Evolutionary conservation across 2,113 vertebrate species (phyloP).

Genomic region (Corvus cornix): DNA sequence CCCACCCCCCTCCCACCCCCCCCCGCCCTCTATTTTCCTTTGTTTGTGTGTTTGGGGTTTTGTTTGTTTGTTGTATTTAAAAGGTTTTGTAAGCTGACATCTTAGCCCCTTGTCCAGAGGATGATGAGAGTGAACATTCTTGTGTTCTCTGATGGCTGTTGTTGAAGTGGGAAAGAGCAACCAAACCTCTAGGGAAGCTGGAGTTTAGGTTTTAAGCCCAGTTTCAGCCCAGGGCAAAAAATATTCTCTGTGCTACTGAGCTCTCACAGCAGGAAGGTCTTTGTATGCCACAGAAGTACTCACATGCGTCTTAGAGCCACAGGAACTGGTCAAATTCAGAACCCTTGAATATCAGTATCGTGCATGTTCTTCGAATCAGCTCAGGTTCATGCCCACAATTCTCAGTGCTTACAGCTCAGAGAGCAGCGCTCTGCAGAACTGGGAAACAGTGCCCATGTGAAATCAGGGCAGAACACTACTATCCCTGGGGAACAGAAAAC

Average conservation of each 20-base stretch:
- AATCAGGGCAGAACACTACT: neutral
- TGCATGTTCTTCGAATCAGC: neutral
- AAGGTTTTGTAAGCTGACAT: neutral
- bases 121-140: neutral
- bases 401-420: neutral
- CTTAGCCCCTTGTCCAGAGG: neutral
- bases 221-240: neutral
- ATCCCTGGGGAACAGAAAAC: neutral
- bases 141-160: neutral
- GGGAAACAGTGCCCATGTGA: neutral
- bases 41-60: neutral
- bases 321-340: neutral
- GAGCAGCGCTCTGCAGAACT: neutral
- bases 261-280: neutral
- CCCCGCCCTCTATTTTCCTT: neutral
- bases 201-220: neutral
- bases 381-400: neutral
- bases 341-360: neutral
- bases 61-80: neutral
- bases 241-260: neutral
- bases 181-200: neutral
- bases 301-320: rapidly evolving
- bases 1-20: rapidly evolving
- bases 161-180: neutral
- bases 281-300: neutral